A percentile compares a stretch with the other conserved stretches of the same genome.
Evolutionary conservation across 2,797 vertebrate species (phyloP).

Genomic region (Chiloscyllium punctatum): DNA sequence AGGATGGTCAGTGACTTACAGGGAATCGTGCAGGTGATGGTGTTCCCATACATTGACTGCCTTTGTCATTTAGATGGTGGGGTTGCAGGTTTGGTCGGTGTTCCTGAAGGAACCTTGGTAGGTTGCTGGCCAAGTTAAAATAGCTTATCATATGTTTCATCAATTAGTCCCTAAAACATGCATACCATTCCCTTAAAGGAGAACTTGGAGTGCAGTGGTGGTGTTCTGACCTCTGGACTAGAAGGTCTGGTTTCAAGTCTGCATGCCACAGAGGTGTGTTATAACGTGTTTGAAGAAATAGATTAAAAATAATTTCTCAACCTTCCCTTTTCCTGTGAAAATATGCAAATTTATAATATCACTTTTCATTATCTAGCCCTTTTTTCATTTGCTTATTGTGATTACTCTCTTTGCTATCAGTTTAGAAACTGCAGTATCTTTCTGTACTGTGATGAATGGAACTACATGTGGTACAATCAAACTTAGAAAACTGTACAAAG

Average conservation of each 20-base stretch:
- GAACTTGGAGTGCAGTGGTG: too few relatives aligned
- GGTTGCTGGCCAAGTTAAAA: background rate
- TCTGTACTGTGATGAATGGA: background rate
- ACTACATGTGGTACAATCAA: background rate
- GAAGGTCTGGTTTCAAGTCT: too few relatives aligned
- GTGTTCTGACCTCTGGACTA: too few relatives aligned
- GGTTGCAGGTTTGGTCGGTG: too few relatives aligned
- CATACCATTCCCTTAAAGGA: background rate
- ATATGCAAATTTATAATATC: background rate
- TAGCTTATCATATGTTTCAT: background rate
- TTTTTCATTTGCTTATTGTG: background rate
- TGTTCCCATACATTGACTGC: background rate
- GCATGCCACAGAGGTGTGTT: too few relatives aligned
- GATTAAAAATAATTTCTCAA: background rate
- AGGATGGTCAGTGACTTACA: background rate
- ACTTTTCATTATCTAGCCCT: background rate
- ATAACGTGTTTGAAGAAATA: too few relatives aligned
- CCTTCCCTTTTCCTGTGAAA: background rate
- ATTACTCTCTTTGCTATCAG: background rate
- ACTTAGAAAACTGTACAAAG: background rate
- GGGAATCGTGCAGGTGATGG: background rate
- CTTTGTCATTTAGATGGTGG: background rate
- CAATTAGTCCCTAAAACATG: background rate
- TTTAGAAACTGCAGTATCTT: background rate
- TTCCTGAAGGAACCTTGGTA: too few relatives aligned